Evolutionary conservation across 2,113 vertebrate species (phyloP).

Genomic region (Steatornis caripensis): DNA sequence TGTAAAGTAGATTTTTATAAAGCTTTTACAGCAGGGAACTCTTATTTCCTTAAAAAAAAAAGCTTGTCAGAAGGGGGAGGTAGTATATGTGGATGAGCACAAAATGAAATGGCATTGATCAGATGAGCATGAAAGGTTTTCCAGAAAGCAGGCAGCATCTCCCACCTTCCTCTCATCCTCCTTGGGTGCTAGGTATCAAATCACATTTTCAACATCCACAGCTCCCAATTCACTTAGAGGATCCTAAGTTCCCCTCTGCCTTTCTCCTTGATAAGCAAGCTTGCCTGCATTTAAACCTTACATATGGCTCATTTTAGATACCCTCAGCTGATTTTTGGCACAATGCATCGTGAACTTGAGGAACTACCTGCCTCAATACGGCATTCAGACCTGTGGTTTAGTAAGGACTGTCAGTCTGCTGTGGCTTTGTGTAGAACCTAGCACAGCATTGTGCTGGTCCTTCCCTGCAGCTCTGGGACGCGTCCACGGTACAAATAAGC

Average conservation of each 20-base stretch:
- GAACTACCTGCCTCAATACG: background rate
- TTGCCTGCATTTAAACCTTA: background rate
- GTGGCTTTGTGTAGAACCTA: background rate
- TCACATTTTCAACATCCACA: background rate
- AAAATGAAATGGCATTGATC: background rate
- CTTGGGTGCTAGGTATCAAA: background rate
- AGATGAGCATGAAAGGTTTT: background rate
- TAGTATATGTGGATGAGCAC: background rate
- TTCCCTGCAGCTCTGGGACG: background rate
- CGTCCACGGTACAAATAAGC: background rate
- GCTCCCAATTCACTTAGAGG: background rate
- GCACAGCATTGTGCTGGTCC: background rate
- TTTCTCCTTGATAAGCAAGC: background rate
- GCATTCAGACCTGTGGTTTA: background rate
- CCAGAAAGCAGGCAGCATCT: background rate
- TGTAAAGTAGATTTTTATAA: slow-evolving; percentile 21
- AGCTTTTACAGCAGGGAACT: slow-evolving; percentile 22
- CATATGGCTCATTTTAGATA: no score
- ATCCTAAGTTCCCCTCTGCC: background rate
- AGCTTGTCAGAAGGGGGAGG: slow-evolving; percentile 4
- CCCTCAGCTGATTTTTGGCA: background rate
- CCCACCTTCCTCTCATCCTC: background rate
- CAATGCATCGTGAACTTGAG: background rate
- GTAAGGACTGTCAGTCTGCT: background rate
- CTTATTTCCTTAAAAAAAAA: slow-evolving; percentile 28